phyloP scores from a whole-genome alignment of 1,140 invertebrate species.

The Drosophila arawakana region DNA sequence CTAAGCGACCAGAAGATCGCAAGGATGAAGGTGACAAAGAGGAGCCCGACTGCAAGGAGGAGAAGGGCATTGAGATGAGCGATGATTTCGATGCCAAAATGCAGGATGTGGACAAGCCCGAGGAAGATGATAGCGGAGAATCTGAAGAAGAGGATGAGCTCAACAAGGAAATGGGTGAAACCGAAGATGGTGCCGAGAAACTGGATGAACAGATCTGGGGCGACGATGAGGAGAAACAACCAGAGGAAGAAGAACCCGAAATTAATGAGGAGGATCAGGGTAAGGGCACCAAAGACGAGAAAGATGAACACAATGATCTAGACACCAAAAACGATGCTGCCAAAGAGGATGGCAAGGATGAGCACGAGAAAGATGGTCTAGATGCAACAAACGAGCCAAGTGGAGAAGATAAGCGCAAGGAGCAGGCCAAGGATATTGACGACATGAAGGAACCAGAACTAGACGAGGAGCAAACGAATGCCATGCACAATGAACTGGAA shows the following conservation, averaged over 20 bases:
- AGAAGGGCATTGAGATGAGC: conserved; percentile 89
- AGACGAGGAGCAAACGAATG: conserved; percentile 94
- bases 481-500: conserved; percentile 92
- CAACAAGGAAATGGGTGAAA: conserved; percentile 98
- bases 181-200: conserved; percentile 92
- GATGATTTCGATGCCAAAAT: conserved; percentile 88
- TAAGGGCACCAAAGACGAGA: conserved; percentile 90
- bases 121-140: conserved; percentile 88
- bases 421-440: conserved; percentile 80
- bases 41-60: conserved; percentile 92
- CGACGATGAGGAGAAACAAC: conserved; percentile 90
- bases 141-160: conserved; percentile 91
- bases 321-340: conserved; percentile 86
- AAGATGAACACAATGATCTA: conserved; percentile 88
- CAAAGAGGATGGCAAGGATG: conserved; percentile 85
- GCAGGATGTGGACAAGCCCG: conserved; percentile 90
- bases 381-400: conserved; percentile 83
- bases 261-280: conserved; percentile 87
- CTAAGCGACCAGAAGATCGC: conserved; percentile 90
- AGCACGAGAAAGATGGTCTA: conserved; percentile 84
- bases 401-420: conserved; percentile 73
- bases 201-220: conserved; percentile 95
- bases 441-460: conserved; percentile 90
- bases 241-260: conserved; percentile 87
- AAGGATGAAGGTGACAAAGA: conserved; percentile 82